A percentile compares a stretch with the other conserved stretches of the same genome.
phyloP scores from a whole-genome alignment of 2,113 vertebrate species.

The Nanorana parkeri region DNA sequence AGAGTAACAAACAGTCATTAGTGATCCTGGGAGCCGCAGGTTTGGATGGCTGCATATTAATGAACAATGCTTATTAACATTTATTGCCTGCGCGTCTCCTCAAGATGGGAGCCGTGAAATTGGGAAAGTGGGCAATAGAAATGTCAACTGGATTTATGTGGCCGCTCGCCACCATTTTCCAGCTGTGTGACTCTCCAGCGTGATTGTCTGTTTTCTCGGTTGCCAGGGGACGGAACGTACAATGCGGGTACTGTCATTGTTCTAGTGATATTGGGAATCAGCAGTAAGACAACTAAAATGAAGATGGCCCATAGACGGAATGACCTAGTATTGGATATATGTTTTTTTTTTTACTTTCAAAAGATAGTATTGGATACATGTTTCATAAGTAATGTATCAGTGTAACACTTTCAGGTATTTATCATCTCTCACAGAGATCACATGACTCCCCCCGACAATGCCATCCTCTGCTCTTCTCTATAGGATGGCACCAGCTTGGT shows the following conservation, averaged over 20 bases:
- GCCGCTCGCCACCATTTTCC: slow-evolving; percentile 57
- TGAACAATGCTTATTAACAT: slow-evolving; percentile 62
- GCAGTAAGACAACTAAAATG: no score
- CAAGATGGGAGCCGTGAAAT: slow-evolving; percentile 63
- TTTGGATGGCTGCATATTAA: slow-evolving; percentile 63
- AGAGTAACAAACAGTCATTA: slow-evolving; percentile 61
- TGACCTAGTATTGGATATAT: no score
- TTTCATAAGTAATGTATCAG: no score
- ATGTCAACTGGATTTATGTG: slow-evolving; percentile 60
- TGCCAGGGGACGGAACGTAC: slow-evolving; percentile 51
- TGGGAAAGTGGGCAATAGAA: slow-evolving; percentile 58
- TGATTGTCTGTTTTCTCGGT: slow-evolving; percentile 39
- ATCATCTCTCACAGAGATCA: no score
- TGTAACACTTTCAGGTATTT: no score
- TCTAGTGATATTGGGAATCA: not conserved
- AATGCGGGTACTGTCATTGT: not conserved
- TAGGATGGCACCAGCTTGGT: no score
- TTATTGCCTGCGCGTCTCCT: slow-evolving; percentile 60
- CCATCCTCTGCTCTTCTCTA: no score
- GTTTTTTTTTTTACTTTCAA: no score
- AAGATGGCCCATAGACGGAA: no score
- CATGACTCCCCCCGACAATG: no score
- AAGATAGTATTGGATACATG: no score
- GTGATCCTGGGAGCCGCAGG: slow-evolving; percentile 51
- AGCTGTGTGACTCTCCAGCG: slow-evolving; percentile 58